These are phyloP conservation scores for Potamarius usumacintae DNA, from an alignment of 2,113 vertebrate species.

Conservation along the genomic window DNA sequence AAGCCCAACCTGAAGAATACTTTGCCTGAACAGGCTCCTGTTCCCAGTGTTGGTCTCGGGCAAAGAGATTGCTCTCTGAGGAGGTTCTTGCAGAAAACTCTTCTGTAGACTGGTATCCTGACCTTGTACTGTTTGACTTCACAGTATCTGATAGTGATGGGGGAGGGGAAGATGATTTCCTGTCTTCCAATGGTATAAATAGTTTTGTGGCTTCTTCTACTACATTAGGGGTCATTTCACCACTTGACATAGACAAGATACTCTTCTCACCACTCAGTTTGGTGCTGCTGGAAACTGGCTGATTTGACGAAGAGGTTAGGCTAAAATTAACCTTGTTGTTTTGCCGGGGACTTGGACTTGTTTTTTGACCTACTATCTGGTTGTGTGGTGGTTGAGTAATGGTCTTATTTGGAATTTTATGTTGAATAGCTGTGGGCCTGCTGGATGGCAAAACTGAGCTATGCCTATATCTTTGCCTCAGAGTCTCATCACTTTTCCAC, in stretches of 20 bases:
- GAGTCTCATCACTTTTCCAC: conserved; percentile 51
- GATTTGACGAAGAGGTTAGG: conserved; percentile 36
- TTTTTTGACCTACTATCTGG: conserved; percentile 17
- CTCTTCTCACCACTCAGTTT: conserved; percentile 38
- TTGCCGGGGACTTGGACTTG: conserved; percentile 35
- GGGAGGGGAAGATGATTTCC: conserved; percentile 60
- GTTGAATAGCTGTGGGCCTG: conserved; percentile 67
- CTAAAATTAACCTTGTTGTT: conserved; percentile 50
- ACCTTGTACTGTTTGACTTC: conserved; percentile 57
- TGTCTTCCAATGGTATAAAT: conserved; percentile 59
- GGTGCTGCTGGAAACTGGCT: conserved; percentile 37
- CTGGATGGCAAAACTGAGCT: conserved; percentile 60
- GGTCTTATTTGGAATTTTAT: conserved; percentile 53
- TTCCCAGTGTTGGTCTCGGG: conserved; percentile 44
- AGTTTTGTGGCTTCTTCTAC: conserved; percentile 61
- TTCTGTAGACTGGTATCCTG: conserved; percentile 22
- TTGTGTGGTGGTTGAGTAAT: conserved; percentile 31
- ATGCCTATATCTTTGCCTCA: conserved; percentile 53
- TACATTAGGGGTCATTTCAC: conserved; percentile 58
- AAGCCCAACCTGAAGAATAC: conserved; percentile 48
- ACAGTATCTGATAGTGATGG: conserved; percentile 53
- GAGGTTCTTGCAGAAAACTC: conserved; percentile 19
- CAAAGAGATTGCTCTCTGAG: conserved; percentile 32
- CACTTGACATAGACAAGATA: conserved; percentile 52
- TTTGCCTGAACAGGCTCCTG: conserved; percentile 12